phyloP scores from a whole-genome alignment of 2,888 invertebrate genomes.

The Oxyteleia sp. region DNA sequence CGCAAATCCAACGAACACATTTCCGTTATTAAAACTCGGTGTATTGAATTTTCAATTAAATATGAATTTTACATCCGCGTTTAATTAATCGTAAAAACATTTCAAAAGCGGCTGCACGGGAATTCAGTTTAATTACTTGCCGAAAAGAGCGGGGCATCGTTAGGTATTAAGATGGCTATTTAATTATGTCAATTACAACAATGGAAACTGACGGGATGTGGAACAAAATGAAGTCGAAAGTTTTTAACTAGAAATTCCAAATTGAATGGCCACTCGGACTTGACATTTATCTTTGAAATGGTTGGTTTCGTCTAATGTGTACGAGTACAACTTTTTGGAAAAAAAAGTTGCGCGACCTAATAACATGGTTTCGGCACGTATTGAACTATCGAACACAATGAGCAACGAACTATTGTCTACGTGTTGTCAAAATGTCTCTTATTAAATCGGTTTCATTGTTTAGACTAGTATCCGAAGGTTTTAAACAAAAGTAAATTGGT shows the following conservation, averaged over 20 bases:
- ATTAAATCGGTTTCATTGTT: too few relatives aligned
- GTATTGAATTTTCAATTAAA: conserved; percentile 45
- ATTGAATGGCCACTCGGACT: conserved; percentile 14
- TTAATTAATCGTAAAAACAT: conserved; percentile 56
- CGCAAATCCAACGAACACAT: conserved; percentile 24
- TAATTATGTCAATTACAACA: conserved; percentile 39
- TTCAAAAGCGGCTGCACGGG: conserved; percentile 31
- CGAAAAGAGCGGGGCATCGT: conserved; percentile 16
- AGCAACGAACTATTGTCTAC: too few relatives aligned
- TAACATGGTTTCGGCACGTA: too few relatives aligned
- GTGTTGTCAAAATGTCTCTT: too few relatives aligned
- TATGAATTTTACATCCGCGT: conserved; percentile 29
- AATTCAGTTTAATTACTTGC: conserved; percentile 30
- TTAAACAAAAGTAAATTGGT: too few relatives aligned
- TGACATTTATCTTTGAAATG: conserved; percentile 13
- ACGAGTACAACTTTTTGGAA: too few relatives aligned
- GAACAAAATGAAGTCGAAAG: conserved; percentile 15
- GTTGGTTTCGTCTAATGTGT: background rate
- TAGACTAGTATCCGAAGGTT: too few relatives aligned
- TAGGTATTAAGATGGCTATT: conserved; percentile 33
- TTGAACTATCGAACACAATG: too few relatives aligned
- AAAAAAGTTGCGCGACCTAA: too few relatives aligned
- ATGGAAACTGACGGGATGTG: conserved; percentile 7
- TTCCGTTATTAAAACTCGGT: conserved; percentile 36
- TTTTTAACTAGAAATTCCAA: conserved; percentile 14